Conservation (phyloP, 1,140 invertebrate genomes). For the Ceratoteleas bidentatus region DNA sequence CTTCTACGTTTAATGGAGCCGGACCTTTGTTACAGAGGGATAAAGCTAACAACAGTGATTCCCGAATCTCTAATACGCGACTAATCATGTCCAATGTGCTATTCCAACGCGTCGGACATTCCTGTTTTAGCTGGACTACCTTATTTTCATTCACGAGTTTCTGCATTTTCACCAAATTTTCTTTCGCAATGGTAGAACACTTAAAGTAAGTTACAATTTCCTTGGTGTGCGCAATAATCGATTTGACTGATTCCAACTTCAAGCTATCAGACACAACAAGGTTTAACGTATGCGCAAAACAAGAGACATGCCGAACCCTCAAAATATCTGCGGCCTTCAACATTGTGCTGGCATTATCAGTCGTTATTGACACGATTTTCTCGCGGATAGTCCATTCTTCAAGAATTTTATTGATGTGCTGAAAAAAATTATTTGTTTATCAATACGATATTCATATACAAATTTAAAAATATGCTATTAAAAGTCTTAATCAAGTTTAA, state of each 20-base stretch:
- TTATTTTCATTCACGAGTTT: constrained; percentile 20
- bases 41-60: constrained; percentile 11
- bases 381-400: constrained; percentile 29
- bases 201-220: constrained; percentile 71
- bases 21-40: constrained; percentile 1
- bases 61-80: constrained; percentile 59
- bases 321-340: constrained; percentile 54
- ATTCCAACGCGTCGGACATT: constrained; percentile 72
- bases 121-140: constrained; percentile 52
- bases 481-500: too few species aligned
- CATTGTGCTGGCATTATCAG: constrained; percentile 31
- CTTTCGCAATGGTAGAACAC: constrained; percentile 46
- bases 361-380: constrained; percentile 59
- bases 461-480: too few species aligned
- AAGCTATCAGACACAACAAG: constrained; percentile 8
- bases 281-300: constrained; percentile 1
- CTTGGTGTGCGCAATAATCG: constrained; percentile 56
- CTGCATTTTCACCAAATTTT: constrained; percentile 30
- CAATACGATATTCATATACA: too few species aligned
- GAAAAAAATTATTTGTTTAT: background rate
- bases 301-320: constrained; percentile 46
- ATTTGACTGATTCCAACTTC: background rate
- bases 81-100: constrained; percentile 72
- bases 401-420: constrained; percentile 13
- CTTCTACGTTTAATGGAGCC: background rate